Evolutionary conservation across 2,113 vertebrate species (phyloP).

Genomic region (Elephas maximus): DNA sequence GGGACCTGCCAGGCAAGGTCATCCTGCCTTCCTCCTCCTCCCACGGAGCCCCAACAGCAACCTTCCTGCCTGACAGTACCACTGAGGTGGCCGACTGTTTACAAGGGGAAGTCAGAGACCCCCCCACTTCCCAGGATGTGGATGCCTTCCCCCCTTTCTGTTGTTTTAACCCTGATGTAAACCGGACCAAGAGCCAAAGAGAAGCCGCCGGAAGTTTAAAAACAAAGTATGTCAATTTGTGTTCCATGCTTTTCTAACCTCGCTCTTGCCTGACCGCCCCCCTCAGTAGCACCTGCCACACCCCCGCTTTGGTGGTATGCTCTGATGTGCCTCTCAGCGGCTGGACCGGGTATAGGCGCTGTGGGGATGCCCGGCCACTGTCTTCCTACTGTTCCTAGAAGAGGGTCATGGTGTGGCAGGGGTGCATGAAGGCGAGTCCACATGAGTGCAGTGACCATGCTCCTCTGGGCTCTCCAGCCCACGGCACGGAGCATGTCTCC

Average conservation of each 20-base stretch:
- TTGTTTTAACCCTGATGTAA: background rate
- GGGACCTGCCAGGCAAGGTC: background rate
- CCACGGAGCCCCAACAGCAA: too few species aligned
- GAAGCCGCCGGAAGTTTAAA: background rate
- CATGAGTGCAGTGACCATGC: rapidly evolving
- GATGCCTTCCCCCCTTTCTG: background rate
- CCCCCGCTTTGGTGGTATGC: background rate
- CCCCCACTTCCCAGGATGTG: background rate
- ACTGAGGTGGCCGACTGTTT: background rate
- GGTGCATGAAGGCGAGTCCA: rapidly evolving
- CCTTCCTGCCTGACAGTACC: background rate
- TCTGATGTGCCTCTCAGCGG: background rate
- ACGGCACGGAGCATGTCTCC: rapidly evolving
- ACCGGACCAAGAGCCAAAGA: background rate
- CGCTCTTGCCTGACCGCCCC: background rate
- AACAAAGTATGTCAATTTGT: background rate
- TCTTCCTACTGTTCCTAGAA: rapidly evolving
- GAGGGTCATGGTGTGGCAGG: rapidly evolving
- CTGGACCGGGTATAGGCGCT: background rate
- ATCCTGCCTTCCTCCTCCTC: background rate
- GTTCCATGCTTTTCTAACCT: background rate
- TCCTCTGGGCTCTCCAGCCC: background rate
- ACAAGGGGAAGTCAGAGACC: background rate
- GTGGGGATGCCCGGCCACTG: rapidly evolving
- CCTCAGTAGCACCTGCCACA: rapidly evolving